phyloP scores from a whole-genome alignment of 2,113 vertebrate species.

The Pterocles burchelli region DNA sequence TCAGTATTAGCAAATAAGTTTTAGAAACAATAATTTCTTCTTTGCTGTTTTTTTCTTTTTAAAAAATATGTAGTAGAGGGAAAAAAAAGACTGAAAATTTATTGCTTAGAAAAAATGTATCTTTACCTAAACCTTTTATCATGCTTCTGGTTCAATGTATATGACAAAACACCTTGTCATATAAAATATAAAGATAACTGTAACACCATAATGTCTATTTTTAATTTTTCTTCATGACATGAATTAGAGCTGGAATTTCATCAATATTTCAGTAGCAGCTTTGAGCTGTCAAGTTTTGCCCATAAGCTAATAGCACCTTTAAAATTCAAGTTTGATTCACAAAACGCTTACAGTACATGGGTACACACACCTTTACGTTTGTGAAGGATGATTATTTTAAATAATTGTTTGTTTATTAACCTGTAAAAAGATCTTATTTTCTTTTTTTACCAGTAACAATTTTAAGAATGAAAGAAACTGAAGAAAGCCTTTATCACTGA shows the following conservation, averaged over 20 bases:
- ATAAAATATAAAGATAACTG: neutral
- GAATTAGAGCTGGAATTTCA: neutral
- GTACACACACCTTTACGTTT: neutral
- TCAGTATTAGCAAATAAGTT: neutral
- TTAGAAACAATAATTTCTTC: neutral
- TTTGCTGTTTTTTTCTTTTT: neutral
- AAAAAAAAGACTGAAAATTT: neutral
- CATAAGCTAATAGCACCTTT: neutral
- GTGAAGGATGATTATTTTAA: conserved; percentile 38
- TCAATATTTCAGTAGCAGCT: neutral
- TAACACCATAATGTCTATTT: neutral
- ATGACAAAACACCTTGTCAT: neutral
- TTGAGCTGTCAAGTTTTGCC: neutral
- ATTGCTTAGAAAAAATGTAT: neutral
- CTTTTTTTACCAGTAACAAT: neutral
- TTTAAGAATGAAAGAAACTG: neutral
- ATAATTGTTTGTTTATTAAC: neutral
- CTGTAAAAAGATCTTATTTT: neutral
- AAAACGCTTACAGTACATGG: neutral
- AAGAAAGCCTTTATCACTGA: neutral
- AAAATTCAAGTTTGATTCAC: neutral
- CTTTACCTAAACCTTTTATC: neutral
- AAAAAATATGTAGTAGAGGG: neutral
- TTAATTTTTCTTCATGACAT: neutral
- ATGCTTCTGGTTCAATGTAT: neutral